Evolutionary conservation across 2,888 invertebrate species (phyloP).

Genomic region (Scaptomyza reducta): DNA sequence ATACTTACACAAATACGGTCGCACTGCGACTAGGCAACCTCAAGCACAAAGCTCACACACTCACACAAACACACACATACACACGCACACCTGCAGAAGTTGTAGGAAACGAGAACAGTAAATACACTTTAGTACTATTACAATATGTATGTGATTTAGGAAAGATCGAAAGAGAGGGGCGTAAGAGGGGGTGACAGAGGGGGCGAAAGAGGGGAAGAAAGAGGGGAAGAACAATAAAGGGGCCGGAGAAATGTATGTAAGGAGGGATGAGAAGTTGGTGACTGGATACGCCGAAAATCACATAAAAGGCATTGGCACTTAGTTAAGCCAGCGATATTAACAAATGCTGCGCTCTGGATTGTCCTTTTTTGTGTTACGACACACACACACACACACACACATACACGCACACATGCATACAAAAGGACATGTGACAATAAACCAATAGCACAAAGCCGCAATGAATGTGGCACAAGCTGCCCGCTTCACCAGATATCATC

Average conservation of each 20-base stretch:
- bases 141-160: constrained; percentile 26
- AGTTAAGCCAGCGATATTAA: constrained; percentile 77
- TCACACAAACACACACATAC: background rate
- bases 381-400: constrained; percentile 3
- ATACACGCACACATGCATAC: background rate
- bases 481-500: constrained; percentile 53
- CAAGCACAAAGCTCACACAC: background rate
- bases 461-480: constrained; percentile 36
- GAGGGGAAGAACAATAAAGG: background rate
- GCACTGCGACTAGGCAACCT: constrained; percentile 17
- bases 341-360: constrained; percentile 63
- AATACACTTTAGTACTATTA: constrained; percentile 44
- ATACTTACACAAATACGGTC: constrained; percentile 36
- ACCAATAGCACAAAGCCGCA: constrained; percentile 58
- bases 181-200: too few species aligned
- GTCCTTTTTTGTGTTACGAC: constrained; percentile 45
- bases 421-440: constrained; percentile 53
- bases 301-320: constrained; percentile 78
- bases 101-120: constrained; percentile 29
- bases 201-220: background rate
- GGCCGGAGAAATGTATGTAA: constrained; percentile 3
- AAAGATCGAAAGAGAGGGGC: background rate
- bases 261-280: constrained; percentile 15
- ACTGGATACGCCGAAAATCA: constrained; percentile 58
- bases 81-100: constrained; percentile 30